A percentile compares a stretch with the other conserved stretches of the same genome.
These are phyloP conservation scores for Enteromius mattozi DNA, from an alignment of 2,797 vertebrate genomes.

Conservation along the genomic window DNA sequence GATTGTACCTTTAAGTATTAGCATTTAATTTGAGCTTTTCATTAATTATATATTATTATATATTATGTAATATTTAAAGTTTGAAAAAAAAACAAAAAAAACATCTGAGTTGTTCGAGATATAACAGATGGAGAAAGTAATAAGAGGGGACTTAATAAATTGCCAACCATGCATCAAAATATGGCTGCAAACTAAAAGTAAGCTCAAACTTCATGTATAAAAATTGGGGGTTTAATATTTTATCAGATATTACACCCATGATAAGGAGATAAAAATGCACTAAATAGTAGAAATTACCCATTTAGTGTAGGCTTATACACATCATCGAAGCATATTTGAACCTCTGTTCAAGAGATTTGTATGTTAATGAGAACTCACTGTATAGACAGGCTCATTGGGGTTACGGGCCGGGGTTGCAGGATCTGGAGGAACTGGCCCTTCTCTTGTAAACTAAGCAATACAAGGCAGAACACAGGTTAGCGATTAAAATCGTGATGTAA, in stretches of 20 bases:
- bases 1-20: not conserved
- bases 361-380: slow-evolving; percentile 36
- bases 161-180: not conserved
- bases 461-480: not conserved
- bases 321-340: not conserved
- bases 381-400: slow-evolving; percentile 50
- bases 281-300: not conserved
- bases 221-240: not conserved
- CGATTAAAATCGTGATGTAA: not conserved
- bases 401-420: not conserved
- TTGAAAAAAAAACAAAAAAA: not conserved
- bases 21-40: not conserved
- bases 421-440: slow-evolving; percentile 12
- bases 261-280: not conserved
- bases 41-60: no score
- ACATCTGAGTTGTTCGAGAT: not conserved
- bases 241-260: not conserved
- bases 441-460: slow-evolving; percentile 37
- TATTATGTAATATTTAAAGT: not conserved
- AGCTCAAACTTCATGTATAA: not conserved
- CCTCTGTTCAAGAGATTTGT: not conserved
- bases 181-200: not conserved
- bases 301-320: not conserved
- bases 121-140: not conserved
- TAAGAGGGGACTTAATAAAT: not conserved